These are phyloP conservation scores for Podabrus alpinus DNA, from an alignment of 2,888 invertebrate genomes.

Conservation along the genomic window DNA sequence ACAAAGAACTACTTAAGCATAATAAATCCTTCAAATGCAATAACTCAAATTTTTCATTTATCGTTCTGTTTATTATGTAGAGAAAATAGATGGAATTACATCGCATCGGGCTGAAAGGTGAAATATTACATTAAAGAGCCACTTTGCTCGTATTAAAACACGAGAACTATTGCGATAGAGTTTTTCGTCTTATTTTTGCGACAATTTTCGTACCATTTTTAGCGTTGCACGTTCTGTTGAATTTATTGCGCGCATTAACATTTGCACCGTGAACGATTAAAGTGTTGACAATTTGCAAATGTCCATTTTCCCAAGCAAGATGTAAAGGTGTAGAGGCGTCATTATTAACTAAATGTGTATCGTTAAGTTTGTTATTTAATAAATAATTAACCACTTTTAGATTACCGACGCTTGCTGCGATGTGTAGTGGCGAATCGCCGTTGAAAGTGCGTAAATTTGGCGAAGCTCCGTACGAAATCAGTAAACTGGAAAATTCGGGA, in stretches of 20 bases:
- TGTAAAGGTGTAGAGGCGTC: slow-evolving; percentile 17
- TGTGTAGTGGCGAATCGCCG: slow-evolving; percentile 21
- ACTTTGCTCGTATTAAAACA: background rate
- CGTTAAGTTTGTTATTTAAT: slow-evolving; percentile 5
- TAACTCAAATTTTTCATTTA: background rate
- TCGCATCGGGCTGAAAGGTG: background rate
- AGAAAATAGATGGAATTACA: background rate
- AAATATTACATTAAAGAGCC: background rate
- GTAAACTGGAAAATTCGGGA: background rate
- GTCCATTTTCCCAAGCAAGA: slow-evolving; percentile 16
- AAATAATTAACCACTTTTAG: slow-evolving; percentile 9
- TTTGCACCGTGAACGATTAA: slow-evolving; percentile 9
- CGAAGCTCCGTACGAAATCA: slow-evolving; percentile 15
- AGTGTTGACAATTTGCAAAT: slow-evolving; percentile 5
- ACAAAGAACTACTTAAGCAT: background rate
- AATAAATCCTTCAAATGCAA: background rate
- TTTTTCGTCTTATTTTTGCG: background rate
- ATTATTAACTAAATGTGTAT: slow-evolving; percentile 14
- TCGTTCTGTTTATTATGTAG: background rate
- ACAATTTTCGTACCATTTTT: background rate
- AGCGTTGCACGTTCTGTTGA: background rate
- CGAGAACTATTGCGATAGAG: background rate
- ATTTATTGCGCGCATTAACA: slow-evolving; percentile 11
- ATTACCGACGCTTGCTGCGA: slow-evolving; percentile 15
- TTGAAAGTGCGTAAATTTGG: slow-evolving; percentile 21